These are phyloP conservation scores for Acrobasis suavella DNA, from an alignment of 2,888 invertebrate species.

Conservation along the genomic window DNA sequence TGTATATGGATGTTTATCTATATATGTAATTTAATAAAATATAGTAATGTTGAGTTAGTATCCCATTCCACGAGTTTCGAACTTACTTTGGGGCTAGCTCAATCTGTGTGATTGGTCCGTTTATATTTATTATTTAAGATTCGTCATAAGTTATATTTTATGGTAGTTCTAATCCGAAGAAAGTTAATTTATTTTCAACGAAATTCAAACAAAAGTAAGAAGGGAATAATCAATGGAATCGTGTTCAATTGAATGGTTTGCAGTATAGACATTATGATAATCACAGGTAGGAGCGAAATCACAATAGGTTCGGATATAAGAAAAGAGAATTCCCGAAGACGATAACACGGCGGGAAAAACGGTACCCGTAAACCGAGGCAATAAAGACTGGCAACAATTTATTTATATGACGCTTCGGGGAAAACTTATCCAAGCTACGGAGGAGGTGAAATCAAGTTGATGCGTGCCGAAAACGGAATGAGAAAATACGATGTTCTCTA, in stretches of 20 bases:
- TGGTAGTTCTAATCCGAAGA: no score
- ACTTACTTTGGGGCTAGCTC: no score
- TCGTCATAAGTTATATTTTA: no score
- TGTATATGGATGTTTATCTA: no score
- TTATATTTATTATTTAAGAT: no score
- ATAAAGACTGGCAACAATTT: constrained; percentile 81
- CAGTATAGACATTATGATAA: constrained; percentile 65
- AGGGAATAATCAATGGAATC: constrained; percentile 42
- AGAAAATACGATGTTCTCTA: constrained; percentile 61
- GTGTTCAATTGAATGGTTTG: constrained; percentile 45
- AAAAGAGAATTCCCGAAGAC: constrained; percentile 67
- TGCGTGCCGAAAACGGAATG: constrained; percentile 63
- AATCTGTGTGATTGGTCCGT: no score
- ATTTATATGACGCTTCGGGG: constrained; percentile 81
- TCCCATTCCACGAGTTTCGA: no score
- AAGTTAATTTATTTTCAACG: neutral
- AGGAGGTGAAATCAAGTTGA: constrained; percentile 77
- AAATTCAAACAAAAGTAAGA: constrained; percentile 7
- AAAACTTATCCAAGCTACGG: constrained; percentile 73
- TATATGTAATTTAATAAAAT: no score
- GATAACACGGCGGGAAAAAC: constrained; percentile 71
- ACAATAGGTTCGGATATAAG: constrained; percentile 67
- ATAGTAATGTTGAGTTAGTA: no score
- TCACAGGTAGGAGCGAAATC: constrained; percentile 66
- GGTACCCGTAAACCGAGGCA: constrained; percentile 71